Base-by-base conservation (phyloP, 2,888 invertebrate genomes). In the Mactromeris polynyma region DNA sequence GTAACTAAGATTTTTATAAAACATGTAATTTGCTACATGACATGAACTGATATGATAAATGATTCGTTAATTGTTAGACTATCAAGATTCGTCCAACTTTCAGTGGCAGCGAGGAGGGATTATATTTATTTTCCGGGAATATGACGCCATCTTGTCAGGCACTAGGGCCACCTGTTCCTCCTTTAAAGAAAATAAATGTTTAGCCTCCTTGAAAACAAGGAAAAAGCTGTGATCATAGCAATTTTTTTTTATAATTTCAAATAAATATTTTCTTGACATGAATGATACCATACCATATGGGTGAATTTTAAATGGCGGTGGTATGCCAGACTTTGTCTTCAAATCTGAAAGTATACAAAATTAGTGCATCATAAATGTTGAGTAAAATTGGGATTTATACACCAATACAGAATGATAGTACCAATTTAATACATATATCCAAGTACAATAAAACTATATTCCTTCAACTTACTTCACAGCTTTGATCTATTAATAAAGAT, bases 251-350 rank as follows among this genome's bases (percentile, higher is more conserved):
- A n/a, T 54, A 54, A 54, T 54, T 54, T 54, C 17, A 54, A 54
- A n/a, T 17, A 3, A 58, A 2, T 58, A 9, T 46, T 17, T n/a
- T 4, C 2, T 46, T 46, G 6, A 46, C 14, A 46, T 46, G n/a
- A n/a, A 46, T 7, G 46, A 46, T n/a, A 42, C 86, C 90, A 86
- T 89, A 94, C 94, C 96, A 91, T 94, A 96, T 1, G 73, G 85
- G 87, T 94, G 95, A 31, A 94, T 96, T 85, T 93, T 94, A 77
- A 96, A 95, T 14, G 96, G 96, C 9, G 95, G 95, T 21, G 96
- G 95, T 26, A 96, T 78, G 31, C 92, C 94, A 6, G 94, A 58
- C 36, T 90, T 89, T 40, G 86, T 90, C 78, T 91, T 89, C 19
- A 96, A 40, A 51, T 92, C 94, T 94, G 89, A 83, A 90, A 92